Conservation (phyloP, 2,888 invertebrate genomes). For the Phanerotoma sp. region DNA sequence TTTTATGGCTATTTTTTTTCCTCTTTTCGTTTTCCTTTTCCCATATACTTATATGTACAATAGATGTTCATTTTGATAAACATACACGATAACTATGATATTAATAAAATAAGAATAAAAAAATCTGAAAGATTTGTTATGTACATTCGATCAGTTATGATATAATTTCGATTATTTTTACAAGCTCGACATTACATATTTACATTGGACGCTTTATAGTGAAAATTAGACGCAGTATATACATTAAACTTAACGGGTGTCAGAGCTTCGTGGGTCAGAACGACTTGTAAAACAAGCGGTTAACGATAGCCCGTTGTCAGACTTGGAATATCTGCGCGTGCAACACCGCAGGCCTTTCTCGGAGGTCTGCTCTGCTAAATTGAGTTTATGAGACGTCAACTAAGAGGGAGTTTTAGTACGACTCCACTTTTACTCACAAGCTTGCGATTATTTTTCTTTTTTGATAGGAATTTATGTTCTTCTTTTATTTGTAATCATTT, state of each 20-base stretch:
- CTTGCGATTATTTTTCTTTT: conserved; percentile 18
- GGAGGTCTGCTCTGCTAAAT: conserved; percentile 47
- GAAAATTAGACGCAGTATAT: conserved; percentile 13
- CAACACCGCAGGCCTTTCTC: conserved; percentile 29
- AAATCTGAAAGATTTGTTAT: no score
- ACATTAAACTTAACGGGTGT: conserved; percentile 32
- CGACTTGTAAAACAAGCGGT: conserved; percentile 57
- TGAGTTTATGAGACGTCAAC: conserved; percentile 52
- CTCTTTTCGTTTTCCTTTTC: no score
- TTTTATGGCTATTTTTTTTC: no score
- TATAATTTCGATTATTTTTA: conserved; percentile 21
- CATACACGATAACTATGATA: no score
- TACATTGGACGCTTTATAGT: conserved; percentile 6
- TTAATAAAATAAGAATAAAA: no score
- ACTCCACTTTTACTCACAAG: conserved; percentile 23
- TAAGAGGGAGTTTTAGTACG: conserved; percentile 28
- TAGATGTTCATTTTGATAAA: no score
- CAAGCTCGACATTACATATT: neutral
- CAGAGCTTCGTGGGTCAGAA: conserved; percentile 45
- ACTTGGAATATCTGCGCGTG: conserved; percentile 37
- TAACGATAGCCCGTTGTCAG: conserved; percentile 47
- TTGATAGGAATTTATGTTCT: neutral
- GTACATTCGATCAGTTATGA: no score
- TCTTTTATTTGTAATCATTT: neutral
- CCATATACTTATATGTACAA: no score